Evolutionary conservation across 2,888 invertebrate species (phyloP), one percentile per base, ranked within the genome.

Genomic region (Eupithecia abbreviata): DNA sequence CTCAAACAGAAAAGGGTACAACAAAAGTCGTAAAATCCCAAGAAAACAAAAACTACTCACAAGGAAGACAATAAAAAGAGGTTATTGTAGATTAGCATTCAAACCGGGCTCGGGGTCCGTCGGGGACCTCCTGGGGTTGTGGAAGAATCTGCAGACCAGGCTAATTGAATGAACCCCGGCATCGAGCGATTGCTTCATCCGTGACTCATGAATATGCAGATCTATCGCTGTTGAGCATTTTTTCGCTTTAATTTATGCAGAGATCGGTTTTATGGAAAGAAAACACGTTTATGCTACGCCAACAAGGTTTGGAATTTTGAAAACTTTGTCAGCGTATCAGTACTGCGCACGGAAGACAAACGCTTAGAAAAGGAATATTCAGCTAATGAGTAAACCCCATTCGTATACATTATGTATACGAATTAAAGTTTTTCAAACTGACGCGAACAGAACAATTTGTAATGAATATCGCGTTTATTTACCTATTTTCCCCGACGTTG

Each of bases 81-180:
- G 66, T 76, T 74, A 76, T 77, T 77, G 75, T 43, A 70, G 77
- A 79, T 79, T 79, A 79, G 77, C 77, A 81, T 81, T 77, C 75
- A 77, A 73, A 77, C 76, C 74, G 47, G 70, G 41, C 41, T 65
- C 45, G 66, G 71, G 75, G 49, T 73, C 72, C 55, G 58, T 58
- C 15, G 72, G 30, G 70, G 18, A 58, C 15, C 18, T 58, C 18
- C 58, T 9, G 58, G 58, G 55, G 15, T 51, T 9, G 18, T 10
- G 58, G 13, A 58, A 18, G 58, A 58, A 58, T 58, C 9, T 18
- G 45, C 45, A 45, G 45, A 6, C n/a, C 58, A 58, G 42, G 76
- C 73, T 77, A 76, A 79, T 79, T 76, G 76, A 76, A 76, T 77
- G 58, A 74, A 72, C 71, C 49, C 58, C 49, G 67, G 9, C 62